Percentiles rank a stretch among this genome's conserved stretches.
Conservation (phyloP, 2,888 invertebrate genomes). For the Synergus japonicus region DNA sequence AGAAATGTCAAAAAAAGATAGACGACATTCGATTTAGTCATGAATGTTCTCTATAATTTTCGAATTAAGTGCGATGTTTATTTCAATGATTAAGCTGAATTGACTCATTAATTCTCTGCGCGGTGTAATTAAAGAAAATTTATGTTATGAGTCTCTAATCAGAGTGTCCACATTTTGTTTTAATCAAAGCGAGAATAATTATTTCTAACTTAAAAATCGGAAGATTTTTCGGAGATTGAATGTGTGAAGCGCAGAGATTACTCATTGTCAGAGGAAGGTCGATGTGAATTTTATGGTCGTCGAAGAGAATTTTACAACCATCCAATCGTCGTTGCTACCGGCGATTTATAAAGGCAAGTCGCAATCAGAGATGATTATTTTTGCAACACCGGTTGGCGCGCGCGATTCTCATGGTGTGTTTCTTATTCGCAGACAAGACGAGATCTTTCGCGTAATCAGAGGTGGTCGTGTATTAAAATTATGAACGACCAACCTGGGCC, state of each 20-base stretch:
- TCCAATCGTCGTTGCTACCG: slow-evolving; percentile 47
- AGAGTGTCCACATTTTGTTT: neutral
- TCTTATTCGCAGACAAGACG: slow-evolving; percentile 39
- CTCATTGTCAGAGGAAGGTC: slow-evolving; percentile 40
- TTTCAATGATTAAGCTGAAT: slow-evolving; percentile 8
- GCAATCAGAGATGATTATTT: slow-evolving; percentile 64
- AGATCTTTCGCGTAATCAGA: slow-evolving; percentile 44
- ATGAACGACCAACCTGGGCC: slow-evolving; percentile 36
- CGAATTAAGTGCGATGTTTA: slow-evolving; percentile 21
- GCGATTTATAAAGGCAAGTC: slow-evolving; percentile 50
- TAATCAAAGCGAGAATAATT: too few relatives aligned
- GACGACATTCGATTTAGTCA: slow-evolving; percentile 3
- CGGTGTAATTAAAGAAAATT: neutral
- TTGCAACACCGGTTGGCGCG: slow-evolving; percentile 54
- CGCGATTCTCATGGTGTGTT: slow-evolving; percentile 23
- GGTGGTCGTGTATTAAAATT: slow-evolving; percentile 42
- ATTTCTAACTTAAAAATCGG: too few relatives aligned
- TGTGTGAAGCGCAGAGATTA: neutral
- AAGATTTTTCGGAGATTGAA: too few relatives aligned
- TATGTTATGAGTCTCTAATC: neutral
- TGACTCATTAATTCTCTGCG: neutral
- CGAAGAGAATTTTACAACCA: slow-evolving; percentile 50
- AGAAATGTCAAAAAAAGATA: slow-evolving; percentile 8
- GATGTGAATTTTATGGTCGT: slow-evolving; percentile 49
- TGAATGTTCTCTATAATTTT: neutral